Evolutionary conservation across 2,113 vertebrate species (phyloP), one percentile per base, ranked within the genome.

Genomic region (Thinocorus orbignyianus): DNA sequence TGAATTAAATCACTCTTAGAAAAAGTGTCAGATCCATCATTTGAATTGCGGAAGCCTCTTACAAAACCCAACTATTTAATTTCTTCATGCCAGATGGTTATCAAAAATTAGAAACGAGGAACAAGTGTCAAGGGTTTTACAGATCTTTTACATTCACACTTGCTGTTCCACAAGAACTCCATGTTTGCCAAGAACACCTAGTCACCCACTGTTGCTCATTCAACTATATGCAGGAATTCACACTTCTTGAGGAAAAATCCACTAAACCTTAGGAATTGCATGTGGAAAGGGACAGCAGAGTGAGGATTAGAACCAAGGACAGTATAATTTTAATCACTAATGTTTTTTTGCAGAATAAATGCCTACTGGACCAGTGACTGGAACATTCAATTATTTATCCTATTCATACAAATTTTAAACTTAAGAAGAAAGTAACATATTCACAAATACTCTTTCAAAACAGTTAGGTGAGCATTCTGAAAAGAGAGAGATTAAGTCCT

Each of bases 141-240:
- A 79, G 30, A 60, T 7, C 30, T 65, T 83, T 62, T 71, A 28
- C 13, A n/a, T 0, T 2, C 8, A 31, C 4, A 10, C 9, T 33
- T 0, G 0, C 8, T 57, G 13, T 73, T 1, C 0, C 35, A n/a
- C 26, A 60, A 60, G 22, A 65, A 49, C 7, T 48, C 23, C 13
- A 9, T 30, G 11, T 78, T 71, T 76, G 13, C 16, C 46, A 55
- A 28, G 13, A 37, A 78, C 39, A 72, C 18, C 1, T 22, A 33
- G 16, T 4, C 10, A 65, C 8, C 9, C 17, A 44, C 8, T 18
- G 20, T 5, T 81, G 35, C 26, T 51, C 23, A 17, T 23, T 69
- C 11, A 2, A 74, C 17, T 10, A 44, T 7, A 30, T 22, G 9
- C 4, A 39, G 17, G 11, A 57, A 58, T 31, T 89, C 55, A 51